These are phyloP conservation scores for Corythornis leucogaster DNA, from an alignment of 2,797 vertebrate species.

Conservation along the genomic window DNA sequence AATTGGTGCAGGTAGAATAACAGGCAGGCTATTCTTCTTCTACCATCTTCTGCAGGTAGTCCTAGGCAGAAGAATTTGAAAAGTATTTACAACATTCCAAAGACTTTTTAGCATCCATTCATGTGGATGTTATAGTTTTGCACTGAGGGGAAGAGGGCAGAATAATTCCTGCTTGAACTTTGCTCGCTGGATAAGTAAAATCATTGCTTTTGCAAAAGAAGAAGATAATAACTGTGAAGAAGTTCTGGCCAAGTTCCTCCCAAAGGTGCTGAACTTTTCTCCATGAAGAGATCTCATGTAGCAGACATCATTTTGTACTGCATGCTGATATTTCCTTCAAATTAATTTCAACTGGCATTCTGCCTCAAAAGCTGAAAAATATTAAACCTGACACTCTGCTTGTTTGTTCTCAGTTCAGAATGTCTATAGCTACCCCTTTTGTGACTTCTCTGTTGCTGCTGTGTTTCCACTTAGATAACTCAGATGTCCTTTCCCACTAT, in stretches of 20 bases:
- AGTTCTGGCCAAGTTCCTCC: background rate
- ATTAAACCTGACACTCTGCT: slow-evolving; percentile 3
- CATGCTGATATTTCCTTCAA: slow-evolving; percentile 27
- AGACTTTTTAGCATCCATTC: background rate
- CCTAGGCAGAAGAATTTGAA: background rate
- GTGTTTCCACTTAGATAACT: slow-evolving; percentile 9
- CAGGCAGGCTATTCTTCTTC: too few species aligned
- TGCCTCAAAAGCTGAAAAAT: slow-evolving; percentile 21
- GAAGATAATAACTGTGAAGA: background rate
- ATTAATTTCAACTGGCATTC: slow-evolving; percentile 34
- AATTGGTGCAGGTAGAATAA: background rate
- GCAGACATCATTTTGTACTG: background rate
- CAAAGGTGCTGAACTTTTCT: slow-evolving; percentile 23
- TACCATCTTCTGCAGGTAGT: background rate
- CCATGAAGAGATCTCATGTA: background rate
- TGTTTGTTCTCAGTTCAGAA: slow-evolving; percentile 36
- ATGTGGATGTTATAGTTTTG: slow-evolving; percentile 1
- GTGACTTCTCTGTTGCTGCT: slow-evolving; percentile 11
- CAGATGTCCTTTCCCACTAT: slow-evolving; percentile 31
- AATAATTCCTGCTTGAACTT: slow-evolving; percentile 10
- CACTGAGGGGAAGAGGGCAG: background rate
- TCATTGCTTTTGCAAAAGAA: slow-evolving; percentile 4
- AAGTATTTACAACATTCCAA: background rate
- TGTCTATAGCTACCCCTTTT: background rate
- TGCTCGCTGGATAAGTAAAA: background rate